Percentiles rank a stretch among this genome's conserved stretches.
Evolutionary conservation across 2,113 vertebrate genomes (phyloP).

Genomic region (mouse (Mus musculus)): GRCm39 chr11:76403501-76404000

Average conservation of each 20-base stretch:
- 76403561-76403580: slow-evolving; percentile 25
- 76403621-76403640: slow-evolving; percentile 3
- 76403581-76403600: not conserved
- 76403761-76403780: not conserved
- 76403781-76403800: not conserved
- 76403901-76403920: slow-evolving; percentile 7
- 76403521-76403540: not conserved
- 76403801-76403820: not conserved
- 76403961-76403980: slow-evolving; percentile 33
- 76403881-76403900: not conserved
- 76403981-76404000: slow-evolving; percentile 12
- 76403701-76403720: not conserved
- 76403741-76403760: slow-evolving; percentile 40
- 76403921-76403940: slow-evolving; percentile 20
- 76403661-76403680: not conserved
- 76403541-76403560: not conserved
- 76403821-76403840: not conserved
- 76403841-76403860: not conserved
- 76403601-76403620: slow-evolving; percentile 42
- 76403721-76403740: slow-evolving; percentile 42
- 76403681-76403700: slow-evolving; percentile 43
- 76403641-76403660: slow-evolving; percentile 1
- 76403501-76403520: not conserved
- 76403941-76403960: not conserved
- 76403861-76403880: not conserved